These are phyloP conservation scores for Chelidonichthys spinosus DNA, from an alignment of 2,797 vertebrate species.

Conservation along the genomic window DNA sequence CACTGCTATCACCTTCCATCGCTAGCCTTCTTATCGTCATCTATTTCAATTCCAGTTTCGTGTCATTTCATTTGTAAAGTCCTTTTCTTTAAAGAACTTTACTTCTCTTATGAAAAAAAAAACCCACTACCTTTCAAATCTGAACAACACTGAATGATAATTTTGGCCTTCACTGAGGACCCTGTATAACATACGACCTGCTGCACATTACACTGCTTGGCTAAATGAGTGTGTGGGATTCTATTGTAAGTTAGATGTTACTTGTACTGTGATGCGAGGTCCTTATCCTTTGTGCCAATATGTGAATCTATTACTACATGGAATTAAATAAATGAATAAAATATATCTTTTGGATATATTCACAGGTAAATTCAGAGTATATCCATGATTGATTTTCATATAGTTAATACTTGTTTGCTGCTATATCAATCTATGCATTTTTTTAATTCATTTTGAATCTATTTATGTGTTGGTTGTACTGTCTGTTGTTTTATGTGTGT, in stretches of 20 bases:
- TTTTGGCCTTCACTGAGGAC: not conserved
- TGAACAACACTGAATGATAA: not conserved
- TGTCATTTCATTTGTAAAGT: constrained; percentile 35
- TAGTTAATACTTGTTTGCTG: too few relatives aligned
- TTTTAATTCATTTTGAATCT: too few relatives aligned
- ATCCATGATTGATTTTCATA: too few relatives aligned
- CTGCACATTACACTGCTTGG: not conserved
- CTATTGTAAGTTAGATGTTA: not conserved
- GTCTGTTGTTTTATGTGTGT: too few relatives aligned
- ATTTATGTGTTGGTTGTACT: too few relatives aligned
- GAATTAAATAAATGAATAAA: not conserved
- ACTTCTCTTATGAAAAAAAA: constrained; percentile 24
- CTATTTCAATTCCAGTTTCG: constrained; percentile 54
- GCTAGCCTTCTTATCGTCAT: constrained; percentile 39
- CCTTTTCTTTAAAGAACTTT: constrained; percentile 38
- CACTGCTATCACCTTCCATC: constrained; percentile 46
- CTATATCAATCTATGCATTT: too few relatives aligned
- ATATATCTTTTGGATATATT: not conserved
- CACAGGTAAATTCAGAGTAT: too few relatives aligned
- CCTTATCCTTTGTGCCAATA: not conserved
- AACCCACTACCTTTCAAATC: constrained; percentile 10
- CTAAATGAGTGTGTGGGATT: not conserved
- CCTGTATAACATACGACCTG: not conserved
- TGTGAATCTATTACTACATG: constrained; percentile 3
- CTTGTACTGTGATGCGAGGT: not conserved